Percentiles rank a stretch among this genome's conserved stretches.
These are phyloP conservation scores for Denticeps clupeoides DNA, from an alignment of 2,797 vertebrate genomes.

Conservation along the genomic window DNA sequence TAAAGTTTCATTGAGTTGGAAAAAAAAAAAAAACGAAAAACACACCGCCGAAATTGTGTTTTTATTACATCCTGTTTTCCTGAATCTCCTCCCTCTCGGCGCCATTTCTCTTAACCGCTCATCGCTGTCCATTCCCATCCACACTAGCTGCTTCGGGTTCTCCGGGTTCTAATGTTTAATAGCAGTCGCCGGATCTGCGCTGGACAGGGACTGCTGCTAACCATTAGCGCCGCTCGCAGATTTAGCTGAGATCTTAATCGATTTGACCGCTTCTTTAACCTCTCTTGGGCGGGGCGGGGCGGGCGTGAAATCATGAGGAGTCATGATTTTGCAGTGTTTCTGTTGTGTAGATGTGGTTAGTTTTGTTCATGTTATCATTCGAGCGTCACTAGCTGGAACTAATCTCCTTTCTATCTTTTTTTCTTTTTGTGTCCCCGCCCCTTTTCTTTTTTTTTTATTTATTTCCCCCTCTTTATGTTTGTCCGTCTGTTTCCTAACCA, in stretches of 20 bases:
- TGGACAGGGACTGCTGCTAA: slow-evolving; percentile 89
- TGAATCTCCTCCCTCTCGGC: slow-evolving; percentile 87
- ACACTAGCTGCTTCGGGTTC: slow-evolving; percentile 82
- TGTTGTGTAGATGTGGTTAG: slow-evolving; percentile 70
- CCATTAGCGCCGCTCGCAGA: slow-evolving; percentile 67
- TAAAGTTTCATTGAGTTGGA: slow-evolving; percentile 95
- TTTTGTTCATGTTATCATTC: slow-evolving; percentile 99
- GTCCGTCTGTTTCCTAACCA: slow-evolving; percentile 79
- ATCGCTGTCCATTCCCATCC: slow-evolving; percentile 79
- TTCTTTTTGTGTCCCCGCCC: slow-evolving; percentile 76
- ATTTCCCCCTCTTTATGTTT: slow-evolving; percentile 63
- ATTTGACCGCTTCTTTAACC: slow-evolving; percentile 71
- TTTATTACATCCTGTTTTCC: slow-evolving; percentile 59
- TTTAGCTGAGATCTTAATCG: slow-evolving; percentile 66
- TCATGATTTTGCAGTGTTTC: slow-evolving; percentile 63
- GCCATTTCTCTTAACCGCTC: slow-evolving; percentile 94
- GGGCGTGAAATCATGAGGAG: slow-evolving; percentile 76
- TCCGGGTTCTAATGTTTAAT: slow-evolving; percentile 85
- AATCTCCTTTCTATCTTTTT: slow-evolving; percentile 99
- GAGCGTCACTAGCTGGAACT: slow-evolving; percentile 99
- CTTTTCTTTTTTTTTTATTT: slow-evolving; percentile 58
- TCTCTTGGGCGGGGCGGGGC: slow-evolving; percentile 67
- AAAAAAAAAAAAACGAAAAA: slow-evolving; percentile 51
- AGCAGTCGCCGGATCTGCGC: slow-evolving; percentile 71
- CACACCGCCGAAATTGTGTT: slow-evolving; percentile 46